A percentile compares a stretch with the other conserved stretches of the same genome.
These are phyloP conservation scores for Lucifuga dentata DNA, from an alignment of 2,113 vertebrate species.

Conservation along the genomic window DNA sequence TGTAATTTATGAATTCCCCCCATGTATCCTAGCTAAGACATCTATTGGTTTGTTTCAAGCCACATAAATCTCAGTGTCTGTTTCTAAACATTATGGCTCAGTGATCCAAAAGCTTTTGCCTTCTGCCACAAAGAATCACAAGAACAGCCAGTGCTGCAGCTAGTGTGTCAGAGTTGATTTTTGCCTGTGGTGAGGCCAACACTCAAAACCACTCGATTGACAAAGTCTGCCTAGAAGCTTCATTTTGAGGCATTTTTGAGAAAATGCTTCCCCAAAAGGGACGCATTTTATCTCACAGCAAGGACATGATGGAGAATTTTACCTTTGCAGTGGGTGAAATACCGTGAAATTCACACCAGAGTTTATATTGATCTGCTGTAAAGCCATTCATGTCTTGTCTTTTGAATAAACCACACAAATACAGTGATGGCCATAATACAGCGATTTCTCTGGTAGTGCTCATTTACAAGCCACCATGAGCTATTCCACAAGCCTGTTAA, in stretches of 20 bases:
- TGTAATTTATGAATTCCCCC: no score
- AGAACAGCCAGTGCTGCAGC: conserved; percentile 29
- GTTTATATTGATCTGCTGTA: conserved; percentile 51
- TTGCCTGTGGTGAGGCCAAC: conserved; percentile 66
- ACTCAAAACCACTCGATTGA: conserved; percentile 64
- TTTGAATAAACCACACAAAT: conserved; percentile 38
- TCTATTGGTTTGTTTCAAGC: not conserved
- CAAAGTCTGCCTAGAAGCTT: conserved; percentile 69
- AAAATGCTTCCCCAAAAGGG: conserved; percentile 33
- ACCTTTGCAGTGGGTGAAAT: conserved; percentile 46
- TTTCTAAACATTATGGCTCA: conserved; percentile 34
- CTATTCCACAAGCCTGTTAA: not conserved
- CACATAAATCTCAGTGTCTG: conserved; percentile 23
- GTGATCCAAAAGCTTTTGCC: conserved; percentile 44
- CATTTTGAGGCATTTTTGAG: conserved; percentile 58
- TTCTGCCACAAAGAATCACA: conserved; percentile 41
- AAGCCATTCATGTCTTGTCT: conserved; percentile 43
- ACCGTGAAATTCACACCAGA: conserved; percentile 33
- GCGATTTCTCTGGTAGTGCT: no score
- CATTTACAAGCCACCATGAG: not conserved
- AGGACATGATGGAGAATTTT: conserved; percentile 48
- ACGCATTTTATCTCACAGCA: conserved; percentile 39
- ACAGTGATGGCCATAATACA: no score
- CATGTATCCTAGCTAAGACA: no score
- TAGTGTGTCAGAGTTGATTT: conserved; percentile 68